Evolutionary conservation across 2,888 invertebrate species (phyloP).

Genomic region (Epinotia ramella): DNA sequence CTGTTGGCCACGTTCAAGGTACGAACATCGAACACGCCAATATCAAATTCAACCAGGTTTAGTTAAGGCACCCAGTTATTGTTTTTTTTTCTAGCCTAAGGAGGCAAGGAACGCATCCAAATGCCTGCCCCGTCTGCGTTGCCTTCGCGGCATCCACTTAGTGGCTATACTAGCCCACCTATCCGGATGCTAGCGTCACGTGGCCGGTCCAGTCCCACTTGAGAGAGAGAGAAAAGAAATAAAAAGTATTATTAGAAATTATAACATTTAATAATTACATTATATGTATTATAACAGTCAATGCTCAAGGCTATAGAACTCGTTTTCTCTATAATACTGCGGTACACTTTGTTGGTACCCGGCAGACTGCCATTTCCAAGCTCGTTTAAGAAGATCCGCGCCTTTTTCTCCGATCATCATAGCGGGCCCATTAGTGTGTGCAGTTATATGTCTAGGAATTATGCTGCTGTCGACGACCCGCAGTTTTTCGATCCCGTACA

Average conservation of each 20-base stretch:
- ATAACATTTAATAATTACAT: not conserved
- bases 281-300: not conserved
- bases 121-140: too few species aligned
- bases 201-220: too few species aligned
- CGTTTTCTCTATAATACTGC: slow-evolving; percentile 5
- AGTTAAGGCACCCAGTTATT: too few species aligned
- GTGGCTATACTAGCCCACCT: too few species aligned
- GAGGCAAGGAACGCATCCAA: too few species aligned
- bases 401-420: slow-evolving; percentile 88
- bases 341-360: not conserved
- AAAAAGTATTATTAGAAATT: not conserved
- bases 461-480: slow-evolving; percentile 86
- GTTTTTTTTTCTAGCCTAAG: too few species aligned
- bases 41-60: too few species aligned
- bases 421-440: slow-evolving; percentile 85
- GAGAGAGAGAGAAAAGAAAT: not conserved
- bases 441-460: slow-evolving; percentile 82
- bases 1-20: too few species aligned
- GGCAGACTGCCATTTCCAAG: slow-evolving; percentile 56
- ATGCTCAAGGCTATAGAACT: not conserved
- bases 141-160: too few species aligned
- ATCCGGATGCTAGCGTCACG: too few species aligned
- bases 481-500: slow-evolving; percentile 79
- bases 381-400: slow-evolving; percentile 82
- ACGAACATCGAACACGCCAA: too few species aligned